Evolutionary conservation across 2,113 vertebrate species (phyloP), one percentile per base, ranked within the genome.

Genomic region (Mesitornis unicolor): DNA sequence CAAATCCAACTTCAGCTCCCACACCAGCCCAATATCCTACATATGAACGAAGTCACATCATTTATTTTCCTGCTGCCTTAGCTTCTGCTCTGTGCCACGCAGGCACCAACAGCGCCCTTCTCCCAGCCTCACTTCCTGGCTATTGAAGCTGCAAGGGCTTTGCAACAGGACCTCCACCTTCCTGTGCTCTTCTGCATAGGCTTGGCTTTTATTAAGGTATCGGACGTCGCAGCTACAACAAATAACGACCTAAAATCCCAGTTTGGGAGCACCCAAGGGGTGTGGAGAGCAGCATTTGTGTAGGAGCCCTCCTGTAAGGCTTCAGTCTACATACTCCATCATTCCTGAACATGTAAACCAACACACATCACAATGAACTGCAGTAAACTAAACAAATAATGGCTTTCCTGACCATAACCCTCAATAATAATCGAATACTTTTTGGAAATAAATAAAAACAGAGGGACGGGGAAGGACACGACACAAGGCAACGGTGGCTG

Each of bases 101-200:
- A 43, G 63, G 10, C 5, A 61, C 25, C 33, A 50, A 10, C 18
- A 25, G 31, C 4, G 15, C 48, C 29, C 68, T 38, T 61, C 63
- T 10, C 3, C 33, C 64, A 77, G 45, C 36, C 56, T 28, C 36
- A 12, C 3, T 43, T 57, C 63, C 33, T 13, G 2, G 16, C 47
- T 29, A 6, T 7, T 12, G 36, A 63, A 80, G 75, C 75, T 18
- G 53, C 51, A 12, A 35, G 59, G 31, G 29, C 57, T 73, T 48
- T 59, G 51, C 40, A 24, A n/a, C 16, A 19, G 60, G 9, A 45
- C 9, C 63, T 20, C 35, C 8, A 0, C 10, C 59, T 10, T 48
- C 24, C 53, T 5, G 0, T 2, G 21, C 28, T 7, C 36, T 71
- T 16, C 78, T 36, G 10, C 1, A 21, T 1, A 14, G 10, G 7